Base-by-base conservation (phyloP, 2,888 invertebrate species). In the Drosophila percnosoma region DNA sequence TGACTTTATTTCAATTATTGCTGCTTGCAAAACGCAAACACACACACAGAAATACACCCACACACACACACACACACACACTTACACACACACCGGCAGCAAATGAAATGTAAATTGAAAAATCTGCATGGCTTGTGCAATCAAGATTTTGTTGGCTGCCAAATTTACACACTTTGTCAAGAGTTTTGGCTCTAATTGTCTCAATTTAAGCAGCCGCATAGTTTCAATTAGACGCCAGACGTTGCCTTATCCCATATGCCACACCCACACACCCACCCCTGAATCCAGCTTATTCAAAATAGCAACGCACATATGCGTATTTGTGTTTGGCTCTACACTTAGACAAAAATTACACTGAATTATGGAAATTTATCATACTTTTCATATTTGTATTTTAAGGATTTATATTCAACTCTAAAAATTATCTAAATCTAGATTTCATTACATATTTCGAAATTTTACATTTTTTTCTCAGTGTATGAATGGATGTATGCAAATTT, bases 51-150 rank as follows among this genome's bases (percentile, higher is more conserved):
- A 11, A 38, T 45, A 63, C 52, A 42, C 55, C 36, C 42, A 52
- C 48, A 70, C 53, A 34, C 34, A 21, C 45, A 29, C 57, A 29
- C 57, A 24, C 24, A 24, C 24, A 51, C 13, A 40, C 42, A 69
- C 57, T 2, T 24, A 67, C 40, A 54, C 49, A 34, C 34, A 21
- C 21, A 13, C 34, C 34, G 49, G 54, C 68, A 60, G 71, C 49
- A 77, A 83, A 80, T 79, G 73, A 87, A 89, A 90, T 84, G 90
- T 85, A 88, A 84, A 84, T 84, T 75, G 83, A 74, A 90, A 85
- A 85, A 73, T 76, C 73, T 82, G 67, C 83, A 59, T 59, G 68
- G 78, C 58, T 70, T 58, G n/a, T 31, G 80, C 72, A 84, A 90
- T 89, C 90, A 90, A 78, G 76, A 80, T 72, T 58, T 81, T 59